Percentiles rank a stretch among this genome's conserved stretches.
Conservation (phyloP, 2,113 vertebrate species). For the Cavia aperea region DNA sequence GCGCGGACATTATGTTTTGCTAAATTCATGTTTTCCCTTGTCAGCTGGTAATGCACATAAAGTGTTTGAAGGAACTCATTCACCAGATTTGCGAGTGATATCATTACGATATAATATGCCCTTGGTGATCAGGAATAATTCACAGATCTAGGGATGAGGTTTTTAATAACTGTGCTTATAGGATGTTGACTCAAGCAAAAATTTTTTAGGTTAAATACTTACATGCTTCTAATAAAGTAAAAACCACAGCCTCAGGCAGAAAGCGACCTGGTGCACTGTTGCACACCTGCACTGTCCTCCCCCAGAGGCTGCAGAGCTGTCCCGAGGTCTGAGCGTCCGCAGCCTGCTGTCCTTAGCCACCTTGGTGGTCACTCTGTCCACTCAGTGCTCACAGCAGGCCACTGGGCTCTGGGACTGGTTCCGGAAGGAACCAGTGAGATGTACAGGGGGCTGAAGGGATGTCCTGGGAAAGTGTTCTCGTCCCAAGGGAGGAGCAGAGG, state of each 20-base stretch:
- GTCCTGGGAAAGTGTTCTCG: background rate
- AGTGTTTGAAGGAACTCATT: conserved; percentile 13
- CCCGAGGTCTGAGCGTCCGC: background rate
- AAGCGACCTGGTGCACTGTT: background rate
- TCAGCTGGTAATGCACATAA: conserved; percentile 18
- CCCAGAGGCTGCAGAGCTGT: background rate
- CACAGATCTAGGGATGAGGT: background rate
- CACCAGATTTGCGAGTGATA: background rate
- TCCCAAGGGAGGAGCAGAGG: background rate
- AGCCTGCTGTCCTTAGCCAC: too few relatives aligned
- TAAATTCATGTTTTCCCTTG: conserved; percentile 54
- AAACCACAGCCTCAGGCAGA: background rate
- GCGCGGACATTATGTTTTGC: background rate
- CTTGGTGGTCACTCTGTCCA: background rate
- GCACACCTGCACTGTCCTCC: background rate
- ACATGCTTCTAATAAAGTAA: conserved; percentile 27
- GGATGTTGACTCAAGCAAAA: conserved; percentile 7
- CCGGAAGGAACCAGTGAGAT: background rate
- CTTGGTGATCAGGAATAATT: conserved; percentile 43
- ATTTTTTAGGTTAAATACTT: conserved; percentile 34
- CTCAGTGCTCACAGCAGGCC: background rate
- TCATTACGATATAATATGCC: conserved; percentile 30
- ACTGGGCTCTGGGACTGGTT: background rate
- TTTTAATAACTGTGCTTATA: conserved; percentile 42
- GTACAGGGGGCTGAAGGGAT: background rate